Conservation (phyloP, 2,113 vertebrate species). For the Chaetorhynchus papuensis region DNA sequence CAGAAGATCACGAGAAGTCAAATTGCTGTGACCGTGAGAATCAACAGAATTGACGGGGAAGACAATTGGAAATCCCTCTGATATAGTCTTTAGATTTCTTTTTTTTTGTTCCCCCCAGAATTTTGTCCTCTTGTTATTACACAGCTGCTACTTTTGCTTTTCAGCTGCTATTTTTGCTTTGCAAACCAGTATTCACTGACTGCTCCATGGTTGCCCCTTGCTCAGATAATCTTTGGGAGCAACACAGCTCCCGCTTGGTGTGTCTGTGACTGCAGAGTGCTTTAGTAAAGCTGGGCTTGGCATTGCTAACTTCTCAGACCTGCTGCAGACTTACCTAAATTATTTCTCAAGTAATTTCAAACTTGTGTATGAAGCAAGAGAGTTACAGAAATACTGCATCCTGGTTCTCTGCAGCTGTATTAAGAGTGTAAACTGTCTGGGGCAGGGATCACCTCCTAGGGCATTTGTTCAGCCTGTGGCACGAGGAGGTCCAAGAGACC, state of each 20-base stretch:
- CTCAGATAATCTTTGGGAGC: neutral
- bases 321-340: neutral
- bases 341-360: neutral
- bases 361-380: neutral
- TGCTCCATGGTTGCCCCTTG: neutral
- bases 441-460: neutral
- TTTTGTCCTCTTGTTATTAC: neutral
- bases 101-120: neutral
- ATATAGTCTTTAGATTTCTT: neutral
- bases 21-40: neutral
- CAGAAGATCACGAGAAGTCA: neutral
- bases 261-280: neutral
- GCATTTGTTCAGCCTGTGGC: neutral
- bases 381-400: neutral
- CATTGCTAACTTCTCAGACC: neutral
- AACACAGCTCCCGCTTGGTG: neutral
- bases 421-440: neutral
- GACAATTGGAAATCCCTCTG: neutral
- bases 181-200: neutral
- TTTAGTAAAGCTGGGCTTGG: neutral
- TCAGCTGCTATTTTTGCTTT: neutral
- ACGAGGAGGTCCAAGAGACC: neutral
- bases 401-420: neutral
- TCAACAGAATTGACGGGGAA: neutral
- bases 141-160: neutral